Evolutionary conservation across 1,140 invertebrate species (phyloP).

Genomic region (Metopolophium dirhodum): DNA sequence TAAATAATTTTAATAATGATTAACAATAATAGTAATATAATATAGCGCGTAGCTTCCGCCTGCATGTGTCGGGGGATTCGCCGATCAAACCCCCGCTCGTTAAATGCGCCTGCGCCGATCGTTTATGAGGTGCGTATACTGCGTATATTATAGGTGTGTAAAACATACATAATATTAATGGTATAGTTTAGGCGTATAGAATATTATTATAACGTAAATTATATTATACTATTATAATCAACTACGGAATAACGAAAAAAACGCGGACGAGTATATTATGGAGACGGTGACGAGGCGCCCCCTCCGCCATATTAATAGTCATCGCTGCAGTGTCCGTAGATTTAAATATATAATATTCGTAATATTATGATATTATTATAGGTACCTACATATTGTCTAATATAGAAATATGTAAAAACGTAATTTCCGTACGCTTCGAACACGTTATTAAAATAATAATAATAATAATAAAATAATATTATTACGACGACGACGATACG

Average conservation of each 20-base stretch:
- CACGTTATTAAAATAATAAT: constrained; percentile 13
- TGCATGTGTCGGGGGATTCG: neutral
- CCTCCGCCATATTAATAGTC: neutral
- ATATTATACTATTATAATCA: neutral
- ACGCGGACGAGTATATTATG: neutral
- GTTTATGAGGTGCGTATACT: neutral
- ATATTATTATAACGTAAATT: too few relatives aligned
- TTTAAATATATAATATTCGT: neutral
- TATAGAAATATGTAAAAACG: constrained; percentile 9
- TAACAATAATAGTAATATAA: neutral
- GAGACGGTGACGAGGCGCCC: too few relatives aligned
- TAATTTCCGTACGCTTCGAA: neutral
- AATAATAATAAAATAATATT: neutral
- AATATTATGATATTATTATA: neutral
- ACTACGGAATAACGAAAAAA: neutral
- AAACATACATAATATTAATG: too few relatives aligned
- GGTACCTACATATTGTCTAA: neutral
- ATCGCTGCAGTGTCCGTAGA: too few relatives aligned
- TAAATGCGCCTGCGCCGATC: neutral
- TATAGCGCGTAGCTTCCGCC: neutral
- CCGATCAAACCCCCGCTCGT: neutral
- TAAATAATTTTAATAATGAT: constrained; percentile 2
- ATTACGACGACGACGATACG: neutral
- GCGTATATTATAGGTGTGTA: too few relatives aligned
- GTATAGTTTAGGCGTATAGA: too few relatives aligned